Evolutionary conservation across 2,797 vertebrate genomes (phyloP), one percentile per base, ranked within the genome.

Genomic region (Manis crassicaudata): DNA sequence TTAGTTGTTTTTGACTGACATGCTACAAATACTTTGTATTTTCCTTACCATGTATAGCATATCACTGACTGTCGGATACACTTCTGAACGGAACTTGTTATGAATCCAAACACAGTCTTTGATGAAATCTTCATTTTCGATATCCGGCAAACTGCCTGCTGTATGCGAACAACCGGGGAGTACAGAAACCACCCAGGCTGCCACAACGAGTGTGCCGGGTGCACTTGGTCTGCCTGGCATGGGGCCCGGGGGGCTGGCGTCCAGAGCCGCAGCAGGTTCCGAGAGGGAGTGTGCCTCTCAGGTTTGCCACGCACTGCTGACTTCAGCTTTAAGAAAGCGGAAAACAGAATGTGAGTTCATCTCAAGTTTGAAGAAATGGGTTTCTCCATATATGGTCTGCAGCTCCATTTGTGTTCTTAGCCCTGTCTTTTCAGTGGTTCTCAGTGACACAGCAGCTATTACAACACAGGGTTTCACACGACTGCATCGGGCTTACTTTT

Each of bases 11-110:
- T 37, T 27, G 21, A 79, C 8, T 29, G 60, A 83, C 21, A 25
- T 2, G 16, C 83, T 35, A 35, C 14, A 14, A 62, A 76, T 1
- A 32, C 14, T 25, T 46, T n/a, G 7, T 14, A 10, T 35, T 67
- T 54, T 68, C 21, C 97, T 97, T 97, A 98, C 98, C 98, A 98
- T 98, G 90, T 97, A 90, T 0, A 96, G 84, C 98, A 98, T 98
- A 40, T 97, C 50, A 63, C 77, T 90, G 92, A 97, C 98, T 54
- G 35, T 21, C 5, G 98, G 98, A 3, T 23, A 87, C 54, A 97
- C 98, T 16, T 88, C 40, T 20, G 97, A 96, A 17, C 98, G 97
- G 25, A 94, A 73, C 16, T 87, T 85, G 89, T 98, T 98, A 52
- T 98, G 98, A 65, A 23, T 10, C 1, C 4, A 50, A 84, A 97